Percentiles rank a stretch among this genome's conserved stretches.
These are phyloP conservation scores for Origma solitaria DNA, from an alignment of 2,113 vertebrate species.

Conservation along the genomic window DNA sequence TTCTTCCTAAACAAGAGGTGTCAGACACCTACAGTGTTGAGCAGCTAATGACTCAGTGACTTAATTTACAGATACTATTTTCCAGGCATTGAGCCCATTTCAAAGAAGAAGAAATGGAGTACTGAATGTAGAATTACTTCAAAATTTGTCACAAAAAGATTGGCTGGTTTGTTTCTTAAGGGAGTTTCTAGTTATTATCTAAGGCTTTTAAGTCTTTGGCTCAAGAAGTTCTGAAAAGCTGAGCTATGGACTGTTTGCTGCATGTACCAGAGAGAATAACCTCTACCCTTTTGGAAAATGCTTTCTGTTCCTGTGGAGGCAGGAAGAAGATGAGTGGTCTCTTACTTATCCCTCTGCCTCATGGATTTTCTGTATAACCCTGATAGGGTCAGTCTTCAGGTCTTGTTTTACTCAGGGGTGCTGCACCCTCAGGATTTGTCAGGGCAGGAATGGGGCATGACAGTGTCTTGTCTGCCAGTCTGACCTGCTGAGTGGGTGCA, in stretches of 20 bases:
- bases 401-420: background rate
- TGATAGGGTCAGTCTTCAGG: background rate
- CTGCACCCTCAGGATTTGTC: background rate
- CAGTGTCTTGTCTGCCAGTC: background rate
- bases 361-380: background rate
- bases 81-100: background rate
- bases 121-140: background rate
- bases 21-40: background rate
- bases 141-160: background rate
- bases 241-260: background rate
- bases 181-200: background rate
- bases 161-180: background rate
- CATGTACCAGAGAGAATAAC: background rate
- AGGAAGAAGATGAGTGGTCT: background rate
- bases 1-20: background rate
- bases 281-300: background rate
- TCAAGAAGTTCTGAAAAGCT: background rate
- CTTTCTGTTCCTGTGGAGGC: background rate
- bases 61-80: background rate
- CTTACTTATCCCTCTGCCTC: background rate
- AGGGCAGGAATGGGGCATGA: background rate
- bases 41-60: background rate
- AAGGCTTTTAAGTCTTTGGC: background rate
- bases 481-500: background rate
- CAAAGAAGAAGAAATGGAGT: background rate